Evolutionary conservation across 2,113 vertebrate genomes (phyloP).

Genomic region (Pollimyrus isidori): DNA sequence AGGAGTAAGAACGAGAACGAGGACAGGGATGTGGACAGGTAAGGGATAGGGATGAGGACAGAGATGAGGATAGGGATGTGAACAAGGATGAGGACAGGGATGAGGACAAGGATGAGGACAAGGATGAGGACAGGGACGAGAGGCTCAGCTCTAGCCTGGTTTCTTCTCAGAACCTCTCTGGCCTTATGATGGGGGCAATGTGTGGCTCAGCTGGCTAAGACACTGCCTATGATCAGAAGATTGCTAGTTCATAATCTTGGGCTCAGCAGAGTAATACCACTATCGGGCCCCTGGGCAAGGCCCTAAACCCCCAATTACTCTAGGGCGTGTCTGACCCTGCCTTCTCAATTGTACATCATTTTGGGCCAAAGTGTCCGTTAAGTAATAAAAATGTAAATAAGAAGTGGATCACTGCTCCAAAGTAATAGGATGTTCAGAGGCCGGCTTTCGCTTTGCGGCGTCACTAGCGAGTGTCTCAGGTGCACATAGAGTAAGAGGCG

Average conservation of each 20-base stretch:
- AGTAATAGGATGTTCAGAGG: background rate
- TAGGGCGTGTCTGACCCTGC: background rate
- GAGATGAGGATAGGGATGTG: too few species aligned
- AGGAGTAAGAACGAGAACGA: too few species aligned
- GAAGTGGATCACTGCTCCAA: background rate
- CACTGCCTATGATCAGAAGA: background rate
- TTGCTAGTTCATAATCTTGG: background rate
- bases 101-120: too few species aligned
- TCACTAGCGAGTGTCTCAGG: background rate
- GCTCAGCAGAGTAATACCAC: background rate
- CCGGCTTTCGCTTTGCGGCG: background rate
- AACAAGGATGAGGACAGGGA: too few species aligned
- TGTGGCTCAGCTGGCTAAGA: background rate
- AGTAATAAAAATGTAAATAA: background rate
- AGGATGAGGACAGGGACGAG: background rate
- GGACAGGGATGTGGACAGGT: too few species aligned
- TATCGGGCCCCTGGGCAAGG: background rate
- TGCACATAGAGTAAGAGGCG: background rate
- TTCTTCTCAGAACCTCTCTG: background rate
- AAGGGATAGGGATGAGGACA: too few species aligned
- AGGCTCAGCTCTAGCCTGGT: background rate
- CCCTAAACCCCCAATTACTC: background rate
- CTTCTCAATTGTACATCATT: background rate
- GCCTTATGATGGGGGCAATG: background rate
- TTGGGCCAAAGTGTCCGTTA: background rate